Percentiles rank a stretch among this genome's conserved stretches.
These are phyloP conservation scores for Ginglymostoma cirratum DNA, from an alignment of 2,113 vertebrate genomes.

Conservation along the genomic window DNA sequence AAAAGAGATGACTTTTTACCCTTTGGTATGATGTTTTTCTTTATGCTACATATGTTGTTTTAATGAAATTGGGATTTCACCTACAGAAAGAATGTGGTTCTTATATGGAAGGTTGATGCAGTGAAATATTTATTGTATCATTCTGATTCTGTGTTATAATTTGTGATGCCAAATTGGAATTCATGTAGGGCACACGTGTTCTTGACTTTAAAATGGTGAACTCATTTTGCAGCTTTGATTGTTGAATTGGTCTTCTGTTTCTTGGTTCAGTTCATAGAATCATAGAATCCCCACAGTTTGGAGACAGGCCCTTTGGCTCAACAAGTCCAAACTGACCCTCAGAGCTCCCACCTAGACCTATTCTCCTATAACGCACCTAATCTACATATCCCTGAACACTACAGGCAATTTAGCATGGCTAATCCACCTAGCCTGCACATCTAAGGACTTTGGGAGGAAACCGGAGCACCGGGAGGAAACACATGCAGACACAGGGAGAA, in stretches of 20 bases:
- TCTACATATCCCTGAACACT: too few species aligned
- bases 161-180: background rate
- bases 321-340: too few species aligned
- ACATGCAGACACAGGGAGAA: too few species aligned
- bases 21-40: conserved; percentile 63
- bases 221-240: background rate
- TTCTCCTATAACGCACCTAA: too few species aligned
- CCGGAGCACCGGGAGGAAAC: too few species aligned
- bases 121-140: background rate
- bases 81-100: background rate
- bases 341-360: too few species aligned
- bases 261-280: background rate
- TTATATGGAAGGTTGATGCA: background rate
- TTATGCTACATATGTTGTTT: conserved; percentile 17
- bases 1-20: conserved; percentile 87
- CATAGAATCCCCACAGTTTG: too few species aligned
- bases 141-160: background rate
- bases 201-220: background rate
- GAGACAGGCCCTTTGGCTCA: too few species aligned
- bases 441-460: too few species aligned
- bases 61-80: background rate
- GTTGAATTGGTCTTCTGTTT: background rate
- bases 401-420: too few species aligned
- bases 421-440: too few species aligned
- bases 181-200: background rate